Evolutionary conservation across 2,797 vertebrate species (phyloP).

Genomic region (Discoglossus pictus): DNA sequence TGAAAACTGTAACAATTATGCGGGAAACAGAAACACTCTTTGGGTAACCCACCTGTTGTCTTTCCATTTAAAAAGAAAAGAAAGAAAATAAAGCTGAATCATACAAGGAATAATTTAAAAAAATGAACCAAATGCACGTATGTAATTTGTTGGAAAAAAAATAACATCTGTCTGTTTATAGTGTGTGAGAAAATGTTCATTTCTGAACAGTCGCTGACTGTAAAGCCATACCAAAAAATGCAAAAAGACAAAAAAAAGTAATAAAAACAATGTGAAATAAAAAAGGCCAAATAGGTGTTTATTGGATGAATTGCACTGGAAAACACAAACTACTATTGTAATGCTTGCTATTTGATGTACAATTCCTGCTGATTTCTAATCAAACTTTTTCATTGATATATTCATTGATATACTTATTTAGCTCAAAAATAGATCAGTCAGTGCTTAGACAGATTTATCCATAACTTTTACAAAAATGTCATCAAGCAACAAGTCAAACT

Average conservation of each 20-base stretch:
- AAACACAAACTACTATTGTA: too few species aligned
- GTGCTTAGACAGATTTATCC: too few species aligned
- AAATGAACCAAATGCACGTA: constrained; percentile 48
- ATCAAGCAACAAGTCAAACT: too few species aligned
- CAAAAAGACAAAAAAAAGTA: constrained; percentile 40
- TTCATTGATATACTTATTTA: too few species aligned
- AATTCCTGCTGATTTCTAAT: too few species aligned
- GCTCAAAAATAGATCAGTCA: too few species aligned
- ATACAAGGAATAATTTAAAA: constrained; percentile 32
- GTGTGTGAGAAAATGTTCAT: constrained; percentile 53
- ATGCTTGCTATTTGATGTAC: too few species aligned
- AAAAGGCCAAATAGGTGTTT: too few species aligned
- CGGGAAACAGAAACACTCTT: constrained; percentile 10
- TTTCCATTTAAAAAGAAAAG: constrained; percentile 7
- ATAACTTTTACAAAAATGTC: too few species aligned
- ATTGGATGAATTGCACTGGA: too few species aligned
- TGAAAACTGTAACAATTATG: constrained; percentile 24
- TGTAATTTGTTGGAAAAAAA: constrained; percentile 47
- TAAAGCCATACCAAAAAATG: constrained; percentile 44
- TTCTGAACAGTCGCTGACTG: constrained; percentile 44
- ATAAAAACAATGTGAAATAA: constrained; percentile 45
- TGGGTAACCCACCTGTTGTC: constrained; percentile 6
- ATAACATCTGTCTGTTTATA: constrained; percentile 50
- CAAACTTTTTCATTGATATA: too few species aligned
- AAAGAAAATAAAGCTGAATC: constrained; percentile 27